phyloP scores from a whole-genome alignment of 2,888 invertebrate species.

The Fragum whitleyi region DNA sequence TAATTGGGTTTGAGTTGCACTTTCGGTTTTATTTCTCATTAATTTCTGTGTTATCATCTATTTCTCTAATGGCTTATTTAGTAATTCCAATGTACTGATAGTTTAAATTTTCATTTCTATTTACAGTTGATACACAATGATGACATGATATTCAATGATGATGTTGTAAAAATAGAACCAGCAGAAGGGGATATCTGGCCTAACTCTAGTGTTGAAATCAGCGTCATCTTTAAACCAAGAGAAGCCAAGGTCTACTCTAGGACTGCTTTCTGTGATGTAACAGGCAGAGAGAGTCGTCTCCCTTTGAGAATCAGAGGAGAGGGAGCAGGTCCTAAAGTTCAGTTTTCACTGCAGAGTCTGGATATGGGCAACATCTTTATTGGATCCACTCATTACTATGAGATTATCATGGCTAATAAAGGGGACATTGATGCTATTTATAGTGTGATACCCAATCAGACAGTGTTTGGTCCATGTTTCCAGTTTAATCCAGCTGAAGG shows the following conservation, averaged over 20 bases:
- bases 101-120: background rate
- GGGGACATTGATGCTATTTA: slow-evolving; percentile 85
- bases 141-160: slow-evolving; percentile 83
- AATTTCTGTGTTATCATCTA: too few relatives aligned
- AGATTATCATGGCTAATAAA: slow-evolving; percentile 84
- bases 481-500: slow-evolving; percentile 84
- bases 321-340: slow-evolving; percentile 84
- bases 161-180: slow-evolving; percentile 84
- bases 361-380: slow-evolving; percentile 85
- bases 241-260: slow-evolving; percentile 83
- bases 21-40: too few relatives aligned
- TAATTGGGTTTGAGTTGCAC: too few relatives aligned
- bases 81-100: too few relatives aligned
- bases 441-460: slow-evolving; percentile 78
- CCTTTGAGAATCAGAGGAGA: slow-evolving; percentile 84
- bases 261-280: slow-evolving; percentile 85
- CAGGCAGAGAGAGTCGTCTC: slow-evolving; percentile 84
- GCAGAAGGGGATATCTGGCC: slow-evolving; percentile 85
- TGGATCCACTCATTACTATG: slow-evolving; percentile 84
- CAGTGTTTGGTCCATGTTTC: slow-evolving; percentile 84
- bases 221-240: slow-evolving; percentile 83
- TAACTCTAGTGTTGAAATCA: slow-evolving; percentile 83
- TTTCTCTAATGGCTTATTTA: too few relatives aligned
- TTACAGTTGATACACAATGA: slow-evolving; percentile 80
- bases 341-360: slow-evolving; percentile 83